Evolutionary conservation across 2,797 vertebrate genomes (phyloP), one percentile per base, ranked within the genome.

Genomic region (Oreonectes daqikongensis): DNA sequence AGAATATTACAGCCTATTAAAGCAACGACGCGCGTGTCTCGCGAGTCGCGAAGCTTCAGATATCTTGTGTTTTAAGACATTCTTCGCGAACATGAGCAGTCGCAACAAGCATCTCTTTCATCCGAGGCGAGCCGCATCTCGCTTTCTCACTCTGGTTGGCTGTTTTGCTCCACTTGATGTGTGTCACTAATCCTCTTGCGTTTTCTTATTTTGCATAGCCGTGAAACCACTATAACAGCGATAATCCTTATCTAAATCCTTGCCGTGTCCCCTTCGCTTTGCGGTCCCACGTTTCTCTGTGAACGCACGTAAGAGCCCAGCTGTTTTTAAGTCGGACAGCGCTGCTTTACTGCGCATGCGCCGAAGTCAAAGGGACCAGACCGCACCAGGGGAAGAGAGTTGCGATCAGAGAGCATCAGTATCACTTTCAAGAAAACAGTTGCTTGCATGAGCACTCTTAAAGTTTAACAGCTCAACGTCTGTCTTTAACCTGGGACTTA

Each of bases 261-360:
- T 28, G 50, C 42, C 60, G 69, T 22, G 50, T 65, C 69, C 32
- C 63, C 60, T 50, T 67, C 72, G 79, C 77, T 79, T 68, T 75
- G 69, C 72, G 38, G 64, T 53, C 69, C 77, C 78, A 72, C 79
- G 30, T 72, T 85, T 78, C 82, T 72, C 71, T 69, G 82, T 84
- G 80, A 80, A 77, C 80, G 83, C 82, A 86, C 84, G 85, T 85
- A 84, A 72, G 65, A 79, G 64, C 72, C 35, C 81, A 83, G 79
- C 80, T 79, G 82, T 74, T 83, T 82, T 79, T 71, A 81, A 72
- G 74, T 77, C 75, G 60, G 75, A 69, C 28, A 53, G 70, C 61
- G 72, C 28, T n/a, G 57, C 67, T 17, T 10, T 5, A 50, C 11
- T 59, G 76, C 82, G 79, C 82, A 83, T 83, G 82, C 79, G 50